phyloP scores from a whole-genome alignment of 1,140 invertebrate genomes.

The Eurosta solidaginis region DNA sequence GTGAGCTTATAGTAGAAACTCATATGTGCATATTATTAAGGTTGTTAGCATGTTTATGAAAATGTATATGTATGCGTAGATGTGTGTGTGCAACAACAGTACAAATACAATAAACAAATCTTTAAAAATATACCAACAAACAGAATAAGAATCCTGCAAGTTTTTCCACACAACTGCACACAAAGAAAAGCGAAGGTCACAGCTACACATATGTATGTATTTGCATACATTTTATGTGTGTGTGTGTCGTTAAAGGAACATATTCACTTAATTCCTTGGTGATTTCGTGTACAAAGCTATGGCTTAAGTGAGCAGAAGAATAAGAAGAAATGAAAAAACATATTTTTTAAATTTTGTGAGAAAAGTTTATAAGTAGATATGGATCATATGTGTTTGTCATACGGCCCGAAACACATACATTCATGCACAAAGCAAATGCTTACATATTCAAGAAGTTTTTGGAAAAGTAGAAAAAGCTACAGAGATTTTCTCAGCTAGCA shows the following conservation, averaged over 20 bases:
- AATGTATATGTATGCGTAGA: background rate
- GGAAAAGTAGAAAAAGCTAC: background rate
- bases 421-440: background rate
- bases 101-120: background rate
- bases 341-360: conserved; percentile 3
- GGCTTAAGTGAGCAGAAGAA: background rate
- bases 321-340: background rate
- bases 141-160: conserved; percentile 1
- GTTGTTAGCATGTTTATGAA: background rate
- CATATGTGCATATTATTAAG: conserved; percentile 21
- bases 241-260: background rate
- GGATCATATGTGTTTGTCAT: background rate
- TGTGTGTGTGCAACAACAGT: background rate
- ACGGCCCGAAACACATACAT: too few relatives aligned
- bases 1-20: background rate
- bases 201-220: background rate
- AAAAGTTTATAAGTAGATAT: background rate
- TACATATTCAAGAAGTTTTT: too few relatives aligned
- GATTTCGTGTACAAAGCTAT: background rate
- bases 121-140: background rate
- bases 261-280: background rate
- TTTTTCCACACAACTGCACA: conserved; percentile 17
- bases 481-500: background rate
- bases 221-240: background rate
- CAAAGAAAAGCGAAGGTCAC: background rate